Conservation (phyloP, 2,797 vertebrate genomes). For the Prunella strophiata region DNA sequence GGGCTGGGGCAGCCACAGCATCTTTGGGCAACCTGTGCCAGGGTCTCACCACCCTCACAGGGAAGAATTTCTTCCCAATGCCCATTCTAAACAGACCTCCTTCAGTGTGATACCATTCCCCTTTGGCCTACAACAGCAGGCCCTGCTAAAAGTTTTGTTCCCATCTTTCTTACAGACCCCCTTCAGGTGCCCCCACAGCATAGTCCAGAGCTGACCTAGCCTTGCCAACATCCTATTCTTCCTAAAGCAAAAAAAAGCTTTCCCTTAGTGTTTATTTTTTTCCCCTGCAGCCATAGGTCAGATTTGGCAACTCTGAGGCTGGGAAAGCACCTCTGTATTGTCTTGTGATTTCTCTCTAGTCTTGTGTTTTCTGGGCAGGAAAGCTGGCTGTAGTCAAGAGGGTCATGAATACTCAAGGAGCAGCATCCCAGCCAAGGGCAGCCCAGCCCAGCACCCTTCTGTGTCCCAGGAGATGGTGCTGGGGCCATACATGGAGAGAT, state of each 20-base stretch:
- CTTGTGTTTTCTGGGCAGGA: background rate
- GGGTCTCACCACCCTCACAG: background rate
- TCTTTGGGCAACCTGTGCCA: background rate
- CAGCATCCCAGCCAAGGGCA: background rate
- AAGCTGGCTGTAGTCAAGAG: background rate
- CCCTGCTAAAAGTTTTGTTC: background rate
- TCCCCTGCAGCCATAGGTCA: background rate
- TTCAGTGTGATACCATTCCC: background rate
- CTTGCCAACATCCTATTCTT: background rate
- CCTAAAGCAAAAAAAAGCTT: background rate
- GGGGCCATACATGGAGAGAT: fast-evolving
- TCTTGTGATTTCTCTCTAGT: constrained; percentile 1
- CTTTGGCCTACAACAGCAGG: background rate
- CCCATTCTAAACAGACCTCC: background rate
- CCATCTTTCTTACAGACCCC: background rate
- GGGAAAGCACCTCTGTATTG: background rate
- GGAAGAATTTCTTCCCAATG: background rate
- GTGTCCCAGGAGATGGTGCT: background rate
- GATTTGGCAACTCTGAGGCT: background rate
- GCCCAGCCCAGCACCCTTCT: background rate
- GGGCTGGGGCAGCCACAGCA: background rate
- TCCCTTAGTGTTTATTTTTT: background rate
- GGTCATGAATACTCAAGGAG: background rate
- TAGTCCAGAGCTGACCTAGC: background rate
- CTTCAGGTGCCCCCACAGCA: background rate